Evolutionary conservation across 1,140 invertebrate species (phyloP).

Genomic region (Melitaea cinxia): DNA sequence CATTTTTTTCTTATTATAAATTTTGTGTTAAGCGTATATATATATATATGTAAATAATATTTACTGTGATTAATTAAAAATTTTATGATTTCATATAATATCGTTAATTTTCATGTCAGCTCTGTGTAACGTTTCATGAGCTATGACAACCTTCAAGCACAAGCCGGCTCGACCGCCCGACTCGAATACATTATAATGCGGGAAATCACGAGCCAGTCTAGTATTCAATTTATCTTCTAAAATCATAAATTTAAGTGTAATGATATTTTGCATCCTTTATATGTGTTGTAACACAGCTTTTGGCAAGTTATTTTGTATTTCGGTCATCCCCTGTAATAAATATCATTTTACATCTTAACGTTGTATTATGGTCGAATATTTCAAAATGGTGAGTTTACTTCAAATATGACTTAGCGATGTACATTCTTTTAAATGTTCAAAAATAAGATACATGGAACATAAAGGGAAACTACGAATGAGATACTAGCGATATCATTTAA

Average conservation of each 20-base stretch:
- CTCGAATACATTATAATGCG: slow-evolving; percentile 73
- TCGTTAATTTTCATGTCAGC: slow-evolving; percentile 12
- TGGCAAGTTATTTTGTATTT: slow-evolving; percentile 27
- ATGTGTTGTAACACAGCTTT: slow-evolving; percentile 31
- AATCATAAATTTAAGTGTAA: slow-evolving; percentile 75
- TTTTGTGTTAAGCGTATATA: neutral
- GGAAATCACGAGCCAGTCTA: slow-evolving; percentile 73
- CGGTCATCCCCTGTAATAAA: slow-evolving; percentile 26
- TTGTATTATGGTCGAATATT: slow-evolving; percentile 4
- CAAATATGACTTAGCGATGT: slow-evolving; percentile 1
- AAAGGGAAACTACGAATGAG: neutral
- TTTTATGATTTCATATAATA: neutral
- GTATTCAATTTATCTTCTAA: slow-evolving; percentile 75
- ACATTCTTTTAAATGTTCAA: neutral
- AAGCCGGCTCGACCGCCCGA: slow-evolving; percentile 46
- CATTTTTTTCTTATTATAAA: neutral
- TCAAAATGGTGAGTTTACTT: slow-evolving; percentile 1
- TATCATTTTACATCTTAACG: slow-evolving; percentile 17
- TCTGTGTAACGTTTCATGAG: slow-evolving; percentile 39
- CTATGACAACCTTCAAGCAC: slow-evolving; percentile 69
- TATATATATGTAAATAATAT: no score
- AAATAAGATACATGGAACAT: neutral
- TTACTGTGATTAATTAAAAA: no score
- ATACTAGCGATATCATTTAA: no score
- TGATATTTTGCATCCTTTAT: slow-evolving; percentile 69